A percentile compares a stretch with the other conserved stretches of the same genome.
These are phyloP conservation scores for Tichodroma muraria DNA, from an alignment of 2,113 vertebrate species.

Conservation along the genomic window DNA sequence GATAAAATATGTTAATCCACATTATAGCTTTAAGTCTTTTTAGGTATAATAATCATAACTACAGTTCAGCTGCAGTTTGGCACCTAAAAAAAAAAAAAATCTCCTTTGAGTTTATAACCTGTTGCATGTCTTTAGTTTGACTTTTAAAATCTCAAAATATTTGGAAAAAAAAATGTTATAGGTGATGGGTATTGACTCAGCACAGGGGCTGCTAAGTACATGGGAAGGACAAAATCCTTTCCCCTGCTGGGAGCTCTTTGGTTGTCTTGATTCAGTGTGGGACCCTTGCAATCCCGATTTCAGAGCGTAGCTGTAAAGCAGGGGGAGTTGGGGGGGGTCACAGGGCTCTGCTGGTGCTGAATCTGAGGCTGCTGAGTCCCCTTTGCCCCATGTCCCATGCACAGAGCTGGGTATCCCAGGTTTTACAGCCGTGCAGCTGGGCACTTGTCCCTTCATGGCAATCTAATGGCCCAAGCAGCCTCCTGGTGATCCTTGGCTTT, in stretches of 20 bases:
- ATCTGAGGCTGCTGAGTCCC: neutral
- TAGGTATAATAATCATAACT: neutral
- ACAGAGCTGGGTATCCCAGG: neutral
- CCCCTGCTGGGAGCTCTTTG: neutral
- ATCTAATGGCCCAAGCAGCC: neutral
- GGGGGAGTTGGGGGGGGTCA: neutral
- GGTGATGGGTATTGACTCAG: neutral
- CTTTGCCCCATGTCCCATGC: accelerated
- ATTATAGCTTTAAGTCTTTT: slow-evolving; percentile 1
- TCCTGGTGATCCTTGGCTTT: neutral
- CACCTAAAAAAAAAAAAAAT: neutral
- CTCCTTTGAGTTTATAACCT: neutral
- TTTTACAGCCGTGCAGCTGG: neutral
- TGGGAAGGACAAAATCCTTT: neutral
- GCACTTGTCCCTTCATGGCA: neutral
- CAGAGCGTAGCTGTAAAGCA: neutral
- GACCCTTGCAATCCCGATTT: neutral
- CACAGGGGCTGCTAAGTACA: neutral
- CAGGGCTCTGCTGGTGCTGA: neutral
- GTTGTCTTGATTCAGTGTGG: neutral
- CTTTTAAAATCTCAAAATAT: neutral
- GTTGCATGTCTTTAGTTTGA: neutral
- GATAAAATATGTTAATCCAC: slow-evolving; percentile 20
- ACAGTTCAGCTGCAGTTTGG: neutral
- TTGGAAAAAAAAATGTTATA: neutral